Evolutionary conservation across 2,888 invertebrate genomes (phyloP), one percentile per base, ranked within the genome.

Genomic region (Crematogaster levior): DNA sequence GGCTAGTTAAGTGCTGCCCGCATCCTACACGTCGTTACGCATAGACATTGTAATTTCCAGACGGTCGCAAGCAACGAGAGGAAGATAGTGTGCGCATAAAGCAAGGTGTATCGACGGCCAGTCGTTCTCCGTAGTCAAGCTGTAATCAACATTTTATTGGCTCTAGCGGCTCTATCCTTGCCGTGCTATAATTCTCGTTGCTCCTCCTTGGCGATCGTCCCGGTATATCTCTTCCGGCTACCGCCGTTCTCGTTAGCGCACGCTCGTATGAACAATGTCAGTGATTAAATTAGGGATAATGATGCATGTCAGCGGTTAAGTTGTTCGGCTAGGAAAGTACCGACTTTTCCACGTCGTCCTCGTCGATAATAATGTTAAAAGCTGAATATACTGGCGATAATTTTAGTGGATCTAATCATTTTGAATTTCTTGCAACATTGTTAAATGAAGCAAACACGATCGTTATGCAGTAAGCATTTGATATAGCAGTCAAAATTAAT

Each of bases 101-200:
- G 84, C 86, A 87, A 65, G 72, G 66, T 65, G 79, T 81, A 89
- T 89, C 82, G 88, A 89, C 87, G 82, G 83, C 61, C 84, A 68
- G 70, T 84, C 79, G 84, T 81, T 65, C 83, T 63, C 74, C 37
- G 51, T 60, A 79, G 86, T 74, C 82, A 77, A 74, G 82, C 66
- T 86, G 86, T 86, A 90, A 90, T 89, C 88, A 88, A 85, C 86
- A 87, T 86, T 86, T 86, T 87, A 87, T 89, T 90, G 88, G 83
- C 70, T 83, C 70, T 83, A 81, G 83, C 84, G 74, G 75, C 81
- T n/a, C 43, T 88, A 85, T 88, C 86, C 85, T 85, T 82, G 82
- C 4, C 43, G 7, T 30, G 84, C 88, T 81, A 75, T 85, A 86
- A 90, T 83, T 90, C 88, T 85, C 80, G 79, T 85, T 84, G 85